Conservation (phyloP, 2,797 vertebrate species). For the Lerista edwardsae region DNA sequence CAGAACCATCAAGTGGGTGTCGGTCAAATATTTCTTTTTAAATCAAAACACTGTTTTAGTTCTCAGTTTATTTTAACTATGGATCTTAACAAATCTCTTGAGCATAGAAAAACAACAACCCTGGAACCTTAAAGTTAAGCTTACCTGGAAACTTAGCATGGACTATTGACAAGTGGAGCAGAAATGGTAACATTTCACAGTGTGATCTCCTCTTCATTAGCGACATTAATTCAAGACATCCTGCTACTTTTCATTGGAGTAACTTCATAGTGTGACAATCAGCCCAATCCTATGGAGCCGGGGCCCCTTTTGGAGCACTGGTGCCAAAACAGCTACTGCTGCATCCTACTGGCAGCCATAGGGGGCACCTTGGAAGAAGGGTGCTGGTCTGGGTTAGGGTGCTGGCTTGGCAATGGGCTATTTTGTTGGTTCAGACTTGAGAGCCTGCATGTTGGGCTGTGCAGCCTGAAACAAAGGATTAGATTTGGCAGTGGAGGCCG, state of each 20-base stretch:
- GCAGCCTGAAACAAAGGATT: no score
- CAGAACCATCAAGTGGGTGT: constrained; percentile 41
- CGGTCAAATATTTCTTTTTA: constrained; percentile 45
- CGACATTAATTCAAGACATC: background rate
- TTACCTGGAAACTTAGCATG: background rate
- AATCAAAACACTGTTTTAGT: background rate
- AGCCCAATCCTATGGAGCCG: no score
- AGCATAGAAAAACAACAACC: constrained; percentile 30
- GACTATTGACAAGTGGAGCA: background rate
- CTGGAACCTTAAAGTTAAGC: constrained; percentile 1
- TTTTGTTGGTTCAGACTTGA: no score
- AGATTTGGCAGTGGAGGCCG: no score
- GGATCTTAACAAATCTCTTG: constrained; percentile 8
- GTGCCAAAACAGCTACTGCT: no score
- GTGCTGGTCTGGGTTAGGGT: no score
- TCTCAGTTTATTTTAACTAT: background rate
- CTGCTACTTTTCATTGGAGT: background rate
- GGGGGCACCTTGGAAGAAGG: no score
- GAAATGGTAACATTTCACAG: background rate
- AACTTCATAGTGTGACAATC: constrained; percentile 5
- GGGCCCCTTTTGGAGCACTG: no score
- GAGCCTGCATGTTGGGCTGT: no score
- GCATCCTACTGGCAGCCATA: no score
- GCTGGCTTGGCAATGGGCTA: no score
- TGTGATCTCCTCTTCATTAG: background rate